Conservation (phyloP, 2,113 vertebrate species). For the Colinus virginianus region DNA sequence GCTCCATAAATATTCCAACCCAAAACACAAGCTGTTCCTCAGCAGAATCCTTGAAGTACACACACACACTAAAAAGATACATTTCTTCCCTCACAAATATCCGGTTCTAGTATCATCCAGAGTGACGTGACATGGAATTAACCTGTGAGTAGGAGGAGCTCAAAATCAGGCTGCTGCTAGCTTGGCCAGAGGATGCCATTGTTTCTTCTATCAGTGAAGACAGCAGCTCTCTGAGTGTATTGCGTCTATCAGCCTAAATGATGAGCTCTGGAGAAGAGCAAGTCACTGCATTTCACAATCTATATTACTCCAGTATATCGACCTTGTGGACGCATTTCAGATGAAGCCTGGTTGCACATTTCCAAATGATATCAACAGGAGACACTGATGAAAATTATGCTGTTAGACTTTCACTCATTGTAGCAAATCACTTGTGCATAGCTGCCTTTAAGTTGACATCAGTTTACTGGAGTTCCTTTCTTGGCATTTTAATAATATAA, state of each 20-base stretch:
- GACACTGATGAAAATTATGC: not conserved
- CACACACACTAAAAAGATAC: not conserved
- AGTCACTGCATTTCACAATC: not conserved
- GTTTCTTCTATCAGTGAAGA: not conserved
- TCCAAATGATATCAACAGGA: not conserved
- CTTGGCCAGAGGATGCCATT: not conserved
- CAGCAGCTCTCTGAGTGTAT: not conserved
- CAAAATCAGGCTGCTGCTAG: not conserved
- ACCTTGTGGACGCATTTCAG: not conserved
- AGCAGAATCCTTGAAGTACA: conserved; percentile 28
- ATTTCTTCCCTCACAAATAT: conserved; percentile 12
- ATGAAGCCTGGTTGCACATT: not conserved
- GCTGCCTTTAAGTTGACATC: not conserved
- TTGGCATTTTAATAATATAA: not conserved
- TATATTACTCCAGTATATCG: not conserved
- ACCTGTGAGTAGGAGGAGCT: not conserved
- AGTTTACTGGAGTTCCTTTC: not conserved
- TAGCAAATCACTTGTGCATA: not conserved
- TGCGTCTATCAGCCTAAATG: not conserved
- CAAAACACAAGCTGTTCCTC: conserved; percentile 51
- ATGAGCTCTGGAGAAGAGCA: not conserved
- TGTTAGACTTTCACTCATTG: not conserved
- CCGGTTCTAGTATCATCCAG: not conserved
- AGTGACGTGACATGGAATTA: not conserved
- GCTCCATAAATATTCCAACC: conserved; percentile 53